These are phyloP conservation scores for Xylota segnis DNA, from an alignment of 2,888 invertebrate genomes.

Conservation along the genomic window DNA sequence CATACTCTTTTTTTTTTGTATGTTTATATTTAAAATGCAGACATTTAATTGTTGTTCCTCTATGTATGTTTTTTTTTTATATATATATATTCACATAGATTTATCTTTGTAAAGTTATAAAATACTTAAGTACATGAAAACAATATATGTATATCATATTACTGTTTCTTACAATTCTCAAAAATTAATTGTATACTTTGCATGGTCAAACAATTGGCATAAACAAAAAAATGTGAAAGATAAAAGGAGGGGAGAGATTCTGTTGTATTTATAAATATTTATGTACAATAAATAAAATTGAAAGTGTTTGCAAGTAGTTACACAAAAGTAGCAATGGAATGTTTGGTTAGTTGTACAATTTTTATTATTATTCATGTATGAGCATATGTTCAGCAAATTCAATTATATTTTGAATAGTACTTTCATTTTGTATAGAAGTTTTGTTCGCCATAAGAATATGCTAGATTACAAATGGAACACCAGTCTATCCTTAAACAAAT, in stretches of 20 bases:
- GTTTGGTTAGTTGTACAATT: constrained; percentile 10
- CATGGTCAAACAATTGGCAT: background rate
- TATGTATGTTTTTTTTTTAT: background rate
- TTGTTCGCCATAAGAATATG: background rate
- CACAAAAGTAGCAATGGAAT: constrained; percentile 12
- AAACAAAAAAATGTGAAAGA: background rate
- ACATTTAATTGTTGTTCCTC: constrained; percentile 35
- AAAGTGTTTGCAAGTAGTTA: background rate
- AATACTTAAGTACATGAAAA: constrained; percentile 16
- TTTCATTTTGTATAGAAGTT: background rate
- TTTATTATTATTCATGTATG: background rate
- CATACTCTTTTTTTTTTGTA: background rate
- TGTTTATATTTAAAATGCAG: constrained; percentile 20
- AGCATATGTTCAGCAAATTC: background rate
- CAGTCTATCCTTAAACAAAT: background rate
- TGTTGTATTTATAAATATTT: background rate
- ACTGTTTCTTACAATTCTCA: constrained; percentile 4
- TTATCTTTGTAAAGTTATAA: background rate
- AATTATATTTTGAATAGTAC: background rate
- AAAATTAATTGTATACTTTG: background rate
- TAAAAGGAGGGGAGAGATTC: background rate
- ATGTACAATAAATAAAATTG: background rate
- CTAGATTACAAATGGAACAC: constrained; percentile 12
- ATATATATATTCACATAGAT: constrained; percentile 2
- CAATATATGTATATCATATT: background rate